phyloP scores from a whole-genome alignment of 1,140 invertebrate species.

The Cylas formicarius region DNA sequence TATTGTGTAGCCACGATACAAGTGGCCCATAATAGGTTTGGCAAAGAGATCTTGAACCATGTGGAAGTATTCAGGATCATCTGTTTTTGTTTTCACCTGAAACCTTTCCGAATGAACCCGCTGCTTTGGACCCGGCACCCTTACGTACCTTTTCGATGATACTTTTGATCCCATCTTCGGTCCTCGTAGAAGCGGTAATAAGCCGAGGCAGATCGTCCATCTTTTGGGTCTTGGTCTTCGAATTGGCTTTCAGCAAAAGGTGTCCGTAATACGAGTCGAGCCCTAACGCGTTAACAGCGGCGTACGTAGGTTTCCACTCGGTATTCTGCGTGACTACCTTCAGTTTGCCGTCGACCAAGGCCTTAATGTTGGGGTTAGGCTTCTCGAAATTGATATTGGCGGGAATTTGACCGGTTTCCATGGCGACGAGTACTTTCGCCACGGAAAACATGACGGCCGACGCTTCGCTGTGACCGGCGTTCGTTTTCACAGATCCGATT shows the following conservation, averaged over 20 bases:
- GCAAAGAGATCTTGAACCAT: conserved; percentile 47
- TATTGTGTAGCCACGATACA: conserved; percentile 54
- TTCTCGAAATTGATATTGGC: conserved; percentile 65
- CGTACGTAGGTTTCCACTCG: conserved; percentile 53
- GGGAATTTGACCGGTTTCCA: conserved; percentile 61
- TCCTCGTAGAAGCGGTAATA: conserved; percentile 57
- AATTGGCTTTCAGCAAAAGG: conserved; percentile 53
- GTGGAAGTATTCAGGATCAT: conserved; percentile 50
- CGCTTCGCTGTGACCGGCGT: conserved; percentile 69
- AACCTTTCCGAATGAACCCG: background rate
- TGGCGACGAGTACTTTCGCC: conserved; percentile 54
- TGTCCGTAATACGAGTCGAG: conserved; percentile 61
- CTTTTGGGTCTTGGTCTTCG: conserved; percentile 43
- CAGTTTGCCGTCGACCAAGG: conserved; percentile 54
- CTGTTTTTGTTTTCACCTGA: conserved; percentile 31
- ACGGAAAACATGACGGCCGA: conserved; percentile 50
- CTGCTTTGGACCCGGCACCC: too few relatives aligned
- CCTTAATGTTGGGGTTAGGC: conserved; percentile 60
- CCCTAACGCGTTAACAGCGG: conserved; percentile 54
- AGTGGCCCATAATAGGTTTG: conserved; percentile 50
- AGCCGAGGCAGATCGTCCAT: conserved; percentile 51
- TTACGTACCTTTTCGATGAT: conserved; percentile 49
- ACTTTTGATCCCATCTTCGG: conserved; percentile 55
- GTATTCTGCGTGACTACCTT: conserved; percentile 55
- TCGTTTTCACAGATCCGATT: conserved; percentile 70